Base-by-base conservation (phyloP, 92 coral and sea anemone genomes). In the Chrysogorgia sp. region DNA sequence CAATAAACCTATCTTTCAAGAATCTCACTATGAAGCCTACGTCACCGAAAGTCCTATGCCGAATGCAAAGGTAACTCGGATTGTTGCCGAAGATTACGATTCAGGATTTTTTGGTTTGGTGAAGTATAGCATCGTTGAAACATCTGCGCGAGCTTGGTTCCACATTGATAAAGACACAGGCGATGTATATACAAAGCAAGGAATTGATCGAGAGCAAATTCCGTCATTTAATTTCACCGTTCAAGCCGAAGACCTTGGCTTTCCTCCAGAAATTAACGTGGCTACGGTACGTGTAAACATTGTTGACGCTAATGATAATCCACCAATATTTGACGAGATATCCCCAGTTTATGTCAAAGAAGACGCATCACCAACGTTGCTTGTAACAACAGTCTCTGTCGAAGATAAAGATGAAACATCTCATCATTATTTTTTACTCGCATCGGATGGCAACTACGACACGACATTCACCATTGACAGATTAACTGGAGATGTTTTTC, bases 291-390 rank as follows among this genome's bases (percentile, higher is more conserved):
- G 67, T 23, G 87, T 96, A 2, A 82, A 66, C 29, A 90, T 96
- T 6, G 80, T 82, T 37, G 99, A 96, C 81, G 66, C 83, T 31
- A 91, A 96, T 53, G 99, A 96, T 69, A 90, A 91, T 59, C 66
- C 86, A 23, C 99, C 99, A 1, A 81, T 88, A 32, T 89, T 96
- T 17, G 88, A 80, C 43, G 80, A 67, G 32, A 82, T 87, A 32
- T 40, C 71, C 68, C 64, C 83, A 34, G 91, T 81, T 45, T 86
- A 81, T 19, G 77, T 96, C 29, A 76, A 76, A n/a, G 99, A 96
- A 80, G 80, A 89, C 65, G 89, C 91, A 13, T 56, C 89, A 15
- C 83, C 64, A 13, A 86, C 86, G 34, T 80, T 85, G 13, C 75
- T 79, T 3, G 88, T 92, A 0, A 82, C 87, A 1, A 82, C 81